Base-by-base conservation (phyloP, 2,113 vertebrate genomes). In the Neogobius melanostomus region DNA sequence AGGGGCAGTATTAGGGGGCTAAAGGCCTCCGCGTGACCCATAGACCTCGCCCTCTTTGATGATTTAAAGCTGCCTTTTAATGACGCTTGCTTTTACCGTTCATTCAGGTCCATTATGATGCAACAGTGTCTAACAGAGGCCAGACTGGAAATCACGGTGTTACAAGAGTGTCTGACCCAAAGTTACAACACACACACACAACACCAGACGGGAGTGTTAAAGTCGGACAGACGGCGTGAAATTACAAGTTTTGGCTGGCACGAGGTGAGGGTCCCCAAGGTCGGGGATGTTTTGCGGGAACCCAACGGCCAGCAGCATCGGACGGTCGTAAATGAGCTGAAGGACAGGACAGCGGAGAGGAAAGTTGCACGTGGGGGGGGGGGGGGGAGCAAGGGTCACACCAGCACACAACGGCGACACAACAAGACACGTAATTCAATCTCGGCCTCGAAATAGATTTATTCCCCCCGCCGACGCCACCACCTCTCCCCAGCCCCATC, bases 11-110 rank as follows among this genome's bases (percentile, higher is more conserved):
- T 75, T 70, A 48, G 11, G 66, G 66, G 68, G 68, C 44, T 45
- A 65, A 78, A 17, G 36, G 62, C 66, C 80, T 80, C 76, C 75
- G 81, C 69, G 62, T 54, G 8, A n/a, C 21, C 12, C 70, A 68
- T 54, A 51, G 67, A 74, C 45, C 6, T 0, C 49, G 49, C 61
- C 70, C 74, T 77, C 72, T 62, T 11, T 74, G 64, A 69, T 71
- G 72, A 68, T 82, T 85, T 77, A 80, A 83, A 84, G 69, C 76
- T 68, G 76, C 21, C 87, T 81, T 88, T 87, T 84, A 85, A 87
- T 75, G 66, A 74, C 15, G 17, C 74, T n/a, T 73, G 71, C 68
- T 66, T 72, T 84, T 68, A 67, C 51, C 64, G 59, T 16, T 70
- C 82, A 66, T 87, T 85, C 85, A 82, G 72, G 75, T 73, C 54